phyloP scores from a whole-genome alignment of 2,113 vertebrate species.

The Nematolebias whitei region DNA sequence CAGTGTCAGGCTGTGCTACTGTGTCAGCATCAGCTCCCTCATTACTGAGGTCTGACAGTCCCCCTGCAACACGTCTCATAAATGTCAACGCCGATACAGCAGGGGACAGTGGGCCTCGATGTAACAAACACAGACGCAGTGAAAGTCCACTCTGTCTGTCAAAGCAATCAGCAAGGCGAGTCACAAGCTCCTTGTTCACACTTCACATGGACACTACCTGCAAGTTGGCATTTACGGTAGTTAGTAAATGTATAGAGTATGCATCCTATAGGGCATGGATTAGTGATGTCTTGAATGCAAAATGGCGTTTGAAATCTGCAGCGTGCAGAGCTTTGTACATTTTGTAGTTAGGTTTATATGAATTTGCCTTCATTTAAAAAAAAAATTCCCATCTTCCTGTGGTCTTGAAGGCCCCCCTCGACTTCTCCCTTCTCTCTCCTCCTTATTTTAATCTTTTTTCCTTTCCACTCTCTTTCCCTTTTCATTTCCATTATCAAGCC shows the following conservation, averaged over 20 bases:
- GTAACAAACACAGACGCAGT: conserved; percentile 95
- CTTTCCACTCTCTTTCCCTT: conserved; percentile 81
- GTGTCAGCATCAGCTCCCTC: conserved; percentile 76
- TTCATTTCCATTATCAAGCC: conserved; percentile 87
- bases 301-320: conserved; percentile 23
- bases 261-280: conserved; percentile 51
- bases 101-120: conserved; percentile 93
- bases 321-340: conserved; percentile 4
- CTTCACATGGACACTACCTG: conserved; percentile 81
- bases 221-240: conserved; percentile 58
- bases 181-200: conserved; percentile 89
- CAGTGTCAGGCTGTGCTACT: conserved; percentile 85
- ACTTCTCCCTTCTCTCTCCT: conserved; percentile 1
- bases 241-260: conserved; percentile 48
- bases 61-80: conserved; percentile 95
- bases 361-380: conserved; percentile 3
- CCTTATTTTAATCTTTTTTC: conserved; percentile 72
- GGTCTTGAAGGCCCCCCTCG: conserved; percentile 45
- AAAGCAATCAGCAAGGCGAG: conserved; percentile 88
- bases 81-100: conserved; percentile 97
- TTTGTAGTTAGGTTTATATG: background rate
- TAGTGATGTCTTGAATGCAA: conserved; percentile 48
- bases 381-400: conserved; percentile 56
- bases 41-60: conserved; percentile 90
- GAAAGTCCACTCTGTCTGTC: conserved; percentile 92